Percentiles rank a stretch among this genome's conserved stretches.
Evolutionary conservation across 1,140 invertebrate species (phyloP).

Genomic region (Trichogramma pretiosum): DNA sequence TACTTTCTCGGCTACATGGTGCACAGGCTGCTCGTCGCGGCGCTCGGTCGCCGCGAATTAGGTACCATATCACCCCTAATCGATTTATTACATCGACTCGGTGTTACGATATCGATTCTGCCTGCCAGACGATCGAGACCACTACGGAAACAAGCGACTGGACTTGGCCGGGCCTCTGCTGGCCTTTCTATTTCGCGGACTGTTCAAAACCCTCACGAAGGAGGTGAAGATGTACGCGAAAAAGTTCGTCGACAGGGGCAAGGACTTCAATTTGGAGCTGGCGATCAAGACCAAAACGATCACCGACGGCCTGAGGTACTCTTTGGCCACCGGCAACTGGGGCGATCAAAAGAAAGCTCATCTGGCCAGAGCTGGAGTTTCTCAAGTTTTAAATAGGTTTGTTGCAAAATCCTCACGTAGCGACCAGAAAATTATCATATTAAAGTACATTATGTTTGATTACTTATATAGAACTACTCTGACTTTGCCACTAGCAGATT

Average conservation of each 20-base stretch:
- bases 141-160: slow-evolving; percentile 96
- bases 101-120: too few species aligned
- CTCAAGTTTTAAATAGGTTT: slow-evolving; percentile 27
- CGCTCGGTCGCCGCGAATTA: slow-evolving; percentile 84
- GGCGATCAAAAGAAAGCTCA: slow-evolving; percentile 31
- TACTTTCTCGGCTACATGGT: slow-evolving; percentile 98
- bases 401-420: too few species aligned
- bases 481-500: too few species aligned
- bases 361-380: slow-evolving; percentile 26
- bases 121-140: slow-evolving; percentile 92
- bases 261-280: slow-evolving; percentile 27
- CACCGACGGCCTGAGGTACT: slow-evolving; percentile 28
- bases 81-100: too few species aligned
- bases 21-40: slow-evolving; percentile 83
- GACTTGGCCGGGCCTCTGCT: slow-evolving; percentile 93
- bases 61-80: too few species aligned
- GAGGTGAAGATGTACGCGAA: slow-evolving; percentile 96
- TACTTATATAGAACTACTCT: too few species aligned
- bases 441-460: too few species aligned
- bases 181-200: slow-evolving; percentile 87
- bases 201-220: slow-evolving; percentile 88
- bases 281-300: slow-evolving; percentile 28
- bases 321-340: slow-evolving; percentile 30
- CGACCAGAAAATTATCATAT: too few species aligned
- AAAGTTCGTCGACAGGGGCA: slow-evolving; percentile 89